Evolutionary conservation across 2,888 invertebrate genomes (phyloP), one percentile per base, ranked within the genome.

Genomic region (Argyresthia albistria): DNA sequence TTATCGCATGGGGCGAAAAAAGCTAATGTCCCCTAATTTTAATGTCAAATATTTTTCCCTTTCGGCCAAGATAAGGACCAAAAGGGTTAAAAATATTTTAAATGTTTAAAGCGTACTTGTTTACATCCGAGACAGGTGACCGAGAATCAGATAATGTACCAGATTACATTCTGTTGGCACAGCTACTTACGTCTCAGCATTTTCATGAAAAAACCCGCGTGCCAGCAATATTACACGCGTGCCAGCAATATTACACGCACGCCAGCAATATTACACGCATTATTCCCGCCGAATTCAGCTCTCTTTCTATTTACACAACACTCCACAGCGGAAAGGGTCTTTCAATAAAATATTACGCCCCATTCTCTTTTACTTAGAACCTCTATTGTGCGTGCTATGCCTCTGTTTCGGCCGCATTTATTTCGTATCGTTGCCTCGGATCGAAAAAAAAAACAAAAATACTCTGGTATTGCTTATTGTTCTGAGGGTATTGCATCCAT

Each of bases 311-410:
- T 88, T 80, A 88, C 88, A 81, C 80, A 82, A 83, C 87, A 88
- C 88, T 88, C 78, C 63, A 59, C 65, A 63, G 63, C 72, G 72
- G 72, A 80, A 84, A 84, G 83, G 87, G 83, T 76, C 86, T 81
- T 80, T 82, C 84, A 83, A 86, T 86, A 86, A 81, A 82, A 81
- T 82, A 80, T 84, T 74, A 72, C 81, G 76, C 82, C 83, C 83
- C 67, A 79, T 83, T 81, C 81, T 78, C 70, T 75, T 78, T 81
- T 79, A 73, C 70, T 70, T 64, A 60, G 64, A 12, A 25, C 59
- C 25, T 62, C 65, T 57, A 80, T 81, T 83, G 81, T 82, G 69
- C 67, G 59, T 59, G 54, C 58, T 54, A 58, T 53, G 63, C 59
- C 66, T 69, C 64, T 69, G 72, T 71, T 78, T 74, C 66, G 79